Conservation (phyloP, 2,113 vertebrate genomes). For the Crotalus horridus region DNA sequence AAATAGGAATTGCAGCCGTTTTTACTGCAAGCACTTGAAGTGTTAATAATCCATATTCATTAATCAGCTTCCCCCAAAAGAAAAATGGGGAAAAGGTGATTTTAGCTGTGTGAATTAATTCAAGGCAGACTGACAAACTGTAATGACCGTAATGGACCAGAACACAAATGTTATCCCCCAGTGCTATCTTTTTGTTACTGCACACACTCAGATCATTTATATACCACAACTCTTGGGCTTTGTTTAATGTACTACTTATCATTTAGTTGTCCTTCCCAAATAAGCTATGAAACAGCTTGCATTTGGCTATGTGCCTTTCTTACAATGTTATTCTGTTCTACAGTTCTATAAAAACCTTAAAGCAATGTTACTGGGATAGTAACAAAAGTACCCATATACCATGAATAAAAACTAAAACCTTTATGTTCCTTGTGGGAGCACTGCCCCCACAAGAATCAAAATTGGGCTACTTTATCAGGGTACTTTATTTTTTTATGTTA, state of each 20-base stretch:
- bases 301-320: constrained; percentile 2
- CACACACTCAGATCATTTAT: not conserved
- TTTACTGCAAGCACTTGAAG: not conserved
- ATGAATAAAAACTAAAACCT: not conserved
- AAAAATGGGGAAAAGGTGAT: not conserved
- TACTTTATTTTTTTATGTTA: not conserved
- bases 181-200: not conserved
- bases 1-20: not conserved
- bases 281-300: not conserved
- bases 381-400: not conserved
- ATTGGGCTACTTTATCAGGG: not conserved
- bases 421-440: not conserved
- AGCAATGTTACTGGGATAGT: not conserved
- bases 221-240: not conserved
- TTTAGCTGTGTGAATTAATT: not conserved
- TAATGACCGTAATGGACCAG: not conserved
- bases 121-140: not conserved
- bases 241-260: not conserved
- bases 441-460: not conserved
- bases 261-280: not conserved
- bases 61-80: not conserved
- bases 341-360: not conserved
- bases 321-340: not conserved
- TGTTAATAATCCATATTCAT: not conserved
- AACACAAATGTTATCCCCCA: constrained; percentile 5